phyloP scores from a whole-genome alignment of 2,888 invertebrate species.

The Phyllotreta striolata region DNA sequence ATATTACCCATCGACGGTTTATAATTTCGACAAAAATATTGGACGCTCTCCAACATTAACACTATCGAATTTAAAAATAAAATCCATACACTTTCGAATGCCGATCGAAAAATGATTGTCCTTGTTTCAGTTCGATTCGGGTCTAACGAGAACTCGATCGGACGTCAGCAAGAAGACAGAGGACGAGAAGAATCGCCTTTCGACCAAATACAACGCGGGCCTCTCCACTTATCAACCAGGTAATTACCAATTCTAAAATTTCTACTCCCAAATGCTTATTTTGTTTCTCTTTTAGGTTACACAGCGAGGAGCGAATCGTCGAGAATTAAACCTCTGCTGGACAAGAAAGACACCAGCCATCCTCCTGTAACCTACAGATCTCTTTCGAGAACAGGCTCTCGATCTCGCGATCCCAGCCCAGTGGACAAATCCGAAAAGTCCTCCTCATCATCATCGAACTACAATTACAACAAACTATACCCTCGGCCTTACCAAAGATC shows the following conservation, averaged over 20 bases:
- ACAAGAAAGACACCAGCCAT: constrained; percentile 60
- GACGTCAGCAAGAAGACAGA: constrained; percentile 51
- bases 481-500: constrained; percentile 59
- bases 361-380: constrained; percentile 63
- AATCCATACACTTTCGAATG: neutral
- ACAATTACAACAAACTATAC: constrained; percentile 64
- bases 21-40: constrained; percentile 4
- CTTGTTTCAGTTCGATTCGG: constrained; percentile 55
- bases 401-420: constrained; percentile 68
- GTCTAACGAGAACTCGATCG: constrained; percentile 50
- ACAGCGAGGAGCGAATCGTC: constrained; percentile 33
- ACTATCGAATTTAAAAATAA: constrained; percentile 7
- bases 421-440: constrained; percentile 58
- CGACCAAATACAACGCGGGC: constrained; percentile 51
- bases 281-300: constrained; percentile 35
- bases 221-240: constrained; percentile 50
- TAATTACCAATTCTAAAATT: constrained; percentile 17
- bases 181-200: constrained; percentile 48
- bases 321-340: constrained; percentile 48
- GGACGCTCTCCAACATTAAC: constrained; percentile 5
- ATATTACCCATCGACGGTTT: neutral
- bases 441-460: constrained; percentile 63
- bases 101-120: neutral
- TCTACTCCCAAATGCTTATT: neutral
- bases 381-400: constrained; percentile 52